phyloP scores from a whole-genome alignment of 2,797 vertebrate genomes.

The Gymnothorax reevesii region DNA sequence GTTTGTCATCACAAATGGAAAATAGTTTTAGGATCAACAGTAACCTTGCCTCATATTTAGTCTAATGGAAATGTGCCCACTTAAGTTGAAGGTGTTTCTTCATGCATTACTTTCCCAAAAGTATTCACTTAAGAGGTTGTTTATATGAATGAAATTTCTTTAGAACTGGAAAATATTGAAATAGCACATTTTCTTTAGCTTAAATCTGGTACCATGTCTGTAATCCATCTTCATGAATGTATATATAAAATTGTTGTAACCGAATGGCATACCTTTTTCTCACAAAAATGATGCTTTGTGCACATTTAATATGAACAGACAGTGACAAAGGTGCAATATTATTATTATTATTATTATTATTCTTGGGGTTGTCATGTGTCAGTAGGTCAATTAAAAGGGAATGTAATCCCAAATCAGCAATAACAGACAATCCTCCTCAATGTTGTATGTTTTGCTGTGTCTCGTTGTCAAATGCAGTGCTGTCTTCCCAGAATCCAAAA shows the following conservation, averaged over 20 bases:
- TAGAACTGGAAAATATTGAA: neutral
- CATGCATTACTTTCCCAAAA: slow-evolving; percentile 28
- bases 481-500: slow-evolving; percentile 23
- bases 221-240: slow-evolving; percentile 20
- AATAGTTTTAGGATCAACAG: slow-evolving; percentile 14
- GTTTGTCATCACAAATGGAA: slow-evolving; percentile 39
- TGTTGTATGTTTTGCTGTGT: slow-evolving; percentile 24
- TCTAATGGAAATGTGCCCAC: neutral
- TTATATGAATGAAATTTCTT: neutral
- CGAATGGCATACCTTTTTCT: neutral
- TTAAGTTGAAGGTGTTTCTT: slow-evolving; percentile 28
- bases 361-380: slow-evolving; percentile 43
- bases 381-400: slow-evolving; percentile 44
- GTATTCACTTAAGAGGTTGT: slow-evolving; percentile 12
- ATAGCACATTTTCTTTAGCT: neutral
- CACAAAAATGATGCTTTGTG: slow-evolving; percentile 42
- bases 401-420: slow-evolving; percentile 63
- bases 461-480: slow-evolving; percentile 11
- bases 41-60: neutral
- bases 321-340: slow-evolving; percentile 34
- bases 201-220: neutral
- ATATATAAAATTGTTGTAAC: slow-evolving; percentile 19
- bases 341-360: slow-evolving; percentile 46
- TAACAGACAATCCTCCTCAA: slow-evolving; percentile 63
- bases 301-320: slow-evolving; percentile 25